Conservation (phyloP, 2,888 invertebrate genomes). For the Phragmatobia fuliginosa region DNA sequence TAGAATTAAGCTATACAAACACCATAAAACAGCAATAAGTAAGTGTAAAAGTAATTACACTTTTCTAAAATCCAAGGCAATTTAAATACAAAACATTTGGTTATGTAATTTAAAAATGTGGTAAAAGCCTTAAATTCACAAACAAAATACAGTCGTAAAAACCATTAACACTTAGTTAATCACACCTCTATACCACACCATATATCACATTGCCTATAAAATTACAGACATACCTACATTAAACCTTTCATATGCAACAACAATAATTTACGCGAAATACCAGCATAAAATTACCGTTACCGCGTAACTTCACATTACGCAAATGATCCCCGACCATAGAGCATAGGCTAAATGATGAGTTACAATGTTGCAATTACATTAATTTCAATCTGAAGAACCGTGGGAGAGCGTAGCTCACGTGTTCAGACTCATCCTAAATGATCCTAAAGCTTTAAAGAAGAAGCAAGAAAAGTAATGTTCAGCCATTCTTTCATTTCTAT, state of each 20-base stretch:
- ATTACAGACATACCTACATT: slow-evolving; percentile 14
- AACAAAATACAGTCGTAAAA: not conserved
- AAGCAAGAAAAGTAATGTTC: too few species aligned
- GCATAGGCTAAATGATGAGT: slow-evolving; percentile 37
- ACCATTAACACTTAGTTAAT: not conserved
- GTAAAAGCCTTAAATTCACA: not conserved
- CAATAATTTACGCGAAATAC: slow-evolving; percentile 31
- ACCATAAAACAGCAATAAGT: not conserved
- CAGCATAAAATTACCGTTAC: slow-evolving; percentile 1
- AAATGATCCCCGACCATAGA: slow-evolving; percentile 21
- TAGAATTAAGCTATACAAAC: too few species aligned
- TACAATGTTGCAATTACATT: slow-evolving; percentile 14
- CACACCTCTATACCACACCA: not conserved
- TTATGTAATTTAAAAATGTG: too few species aligned
- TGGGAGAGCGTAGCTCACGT: not conserved
- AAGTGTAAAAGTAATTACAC: not conserved
- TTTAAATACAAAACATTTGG: not conserved
- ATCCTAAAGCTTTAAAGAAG: too few species aligned
- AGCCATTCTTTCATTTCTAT: too few species aligned
- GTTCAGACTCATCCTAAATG: too few species aligned
- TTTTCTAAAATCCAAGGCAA: not conserved
- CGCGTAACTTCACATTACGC: slow-evolving; percentile 19
- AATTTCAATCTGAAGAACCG: not conserved
- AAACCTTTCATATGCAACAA: slow-evolving; percentile 9
- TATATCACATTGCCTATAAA: slow-evolving; percentile 20